Evolutionary conservation across 2,797 vertebrate species (phyloP), one percentile per base, ranked within the genome.

Genomic region (Otolemur crassicaudatus): DNA sequence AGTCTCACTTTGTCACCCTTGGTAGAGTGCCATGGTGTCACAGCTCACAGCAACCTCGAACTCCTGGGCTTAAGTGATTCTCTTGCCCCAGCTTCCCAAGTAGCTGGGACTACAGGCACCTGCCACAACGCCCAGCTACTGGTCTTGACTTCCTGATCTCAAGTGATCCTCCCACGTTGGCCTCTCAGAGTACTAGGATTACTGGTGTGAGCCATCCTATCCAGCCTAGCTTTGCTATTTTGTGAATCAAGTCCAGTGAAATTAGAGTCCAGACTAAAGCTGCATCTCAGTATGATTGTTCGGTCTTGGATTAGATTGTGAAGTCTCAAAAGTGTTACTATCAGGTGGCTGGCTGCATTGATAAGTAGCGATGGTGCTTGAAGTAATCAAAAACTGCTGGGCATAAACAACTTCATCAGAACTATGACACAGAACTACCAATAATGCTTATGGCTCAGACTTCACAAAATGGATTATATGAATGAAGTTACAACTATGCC

Each of bases 321-420:
- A 93, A 69, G 72, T 86, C 87, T 94, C 77, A 65, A 85, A 40
- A 34, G 56, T 43, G 85, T 95, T 76, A 60, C 16, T 34, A 83
- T 94, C 81, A 84, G 76, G 58, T 14, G 4, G 87, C 60, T 80
- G 94, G 37, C 63, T 94, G 82, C 77, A n/a, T 43, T 81, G 49
- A 80, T 83, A 76, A 87, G 34, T 17, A 67, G 19, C 25, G 2
- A 31, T 14, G 67, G 61, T 43, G 37, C 40, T 61, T 46, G 29
- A 89, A 65, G 76, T 61, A 75, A 60, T 89, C 37, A 37, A 69
- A 69, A 25, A 11, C 60, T 69, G 19, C 73, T 69, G 75, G 65
- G 70, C 60, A 65, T 20, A 72, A 65, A 67, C 72, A 60, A 5
- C 53, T 83, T 60, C 73, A 90, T 67, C 49, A 70, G 72, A 70